Percentiles rank a stretch among this genome's conserved stretches.
phyloP scores from a whole-genome alignment of 1,140 invertebrate genomes.

The Harpegnathos saltator region DNA sequence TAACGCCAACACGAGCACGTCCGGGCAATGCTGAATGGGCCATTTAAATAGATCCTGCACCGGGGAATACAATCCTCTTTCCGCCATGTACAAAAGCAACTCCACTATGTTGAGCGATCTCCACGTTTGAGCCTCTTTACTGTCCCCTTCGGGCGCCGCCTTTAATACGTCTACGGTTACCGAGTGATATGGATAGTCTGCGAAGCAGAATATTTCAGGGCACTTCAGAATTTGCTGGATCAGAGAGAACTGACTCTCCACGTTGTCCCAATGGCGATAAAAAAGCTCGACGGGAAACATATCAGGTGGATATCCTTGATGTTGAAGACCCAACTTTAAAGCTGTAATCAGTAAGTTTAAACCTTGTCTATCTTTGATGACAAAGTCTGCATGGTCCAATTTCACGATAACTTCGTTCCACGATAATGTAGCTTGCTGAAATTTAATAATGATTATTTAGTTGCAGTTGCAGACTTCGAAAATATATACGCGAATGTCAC shows the following conservation, averaged over 20 bases:
- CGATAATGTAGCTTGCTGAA: slow-evolving; percentile 90
- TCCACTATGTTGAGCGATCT: slow-evolving; percentile 96
- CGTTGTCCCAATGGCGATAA: slow-evolving; percentile 96
- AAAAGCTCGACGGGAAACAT: slow-evolving; percentile 95
- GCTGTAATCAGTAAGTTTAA: slow-evolving; percentile 93
- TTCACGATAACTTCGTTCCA: slow-evolving; percentile 97
- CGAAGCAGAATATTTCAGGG: slow-evolving; percentile 97
- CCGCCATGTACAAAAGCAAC: slow-evolving; percentile 93
- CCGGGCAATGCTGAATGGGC: slow-evolving; percentile 96
- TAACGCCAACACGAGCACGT: slow-evolving; percentile 95
- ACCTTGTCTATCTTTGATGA: slow-evolving; percentile 94
- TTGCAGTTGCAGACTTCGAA: not conserved
- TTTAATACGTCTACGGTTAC: slow-evolving; percentile 96
- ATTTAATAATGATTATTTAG: slow-evolving; percentile 54
- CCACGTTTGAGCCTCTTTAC: slow-evolving; percentile 97
- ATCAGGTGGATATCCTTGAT: slow-evolving; percentile 90
- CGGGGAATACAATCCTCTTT: slow-evolving; percentile 92
- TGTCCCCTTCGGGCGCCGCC: slow-evolving; percentile 95
- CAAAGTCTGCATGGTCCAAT: slow-evolving; percentile 95
- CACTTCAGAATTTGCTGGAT: slow-evolving; percentile 95
- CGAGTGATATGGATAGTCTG: slow-evolving; percentile 94
- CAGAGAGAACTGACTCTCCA: slow-evolving; percentile 96
- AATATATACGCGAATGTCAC: not conserved
- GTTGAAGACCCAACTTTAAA: slow-evolving; percentile 92
- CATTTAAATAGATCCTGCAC: slow-evolving; percentile 97